Evolutionary conservation across 1,140 invertebrate genomes (phyloP), one percentile per base, ranked within the genome.

Genomic region (Aplysia californica): DNA sequence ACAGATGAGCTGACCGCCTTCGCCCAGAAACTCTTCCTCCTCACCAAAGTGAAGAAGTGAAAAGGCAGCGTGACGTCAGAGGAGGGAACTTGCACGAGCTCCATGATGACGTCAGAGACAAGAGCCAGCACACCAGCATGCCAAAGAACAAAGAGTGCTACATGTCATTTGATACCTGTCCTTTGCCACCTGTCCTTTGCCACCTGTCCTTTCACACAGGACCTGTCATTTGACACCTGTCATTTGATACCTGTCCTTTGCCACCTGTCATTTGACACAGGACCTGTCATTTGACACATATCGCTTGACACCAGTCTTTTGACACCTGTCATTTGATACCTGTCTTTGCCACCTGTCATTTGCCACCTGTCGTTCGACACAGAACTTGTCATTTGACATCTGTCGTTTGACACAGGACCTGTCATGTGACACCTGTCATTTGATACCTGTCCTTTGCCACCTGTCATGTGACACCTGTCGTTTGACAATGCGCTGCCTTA

Each of bases 11-110:
- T 73, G 3, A 73, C 70, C 5, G 23, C 33, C 0, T 5, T 20
- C 2, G 58, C 55, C 26, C 70, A 73, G n/a, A 73, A 73, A 26
- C 56, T 73, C 15, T 73, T 73, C 31, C 5, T 59, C 35, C 23
- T 73, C 1, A 73, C 70, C 29, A 73, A 73, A 41, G 58, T 61
- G 5, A 73, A 73, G 56, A 73, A 73, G 31, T 73, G n/a, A n/a
- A n/a, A n/a, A 69, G 26, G 26, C 3, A 44, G 50, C 33, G 18
- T 39, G 31, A 5, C n/a, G 10, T 50, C 44, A 50, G 10, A 50
- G 10, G 10, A 50, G n/a, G 10, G 10, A 50, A 50, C 10, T 50
- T 50, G 10, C 10, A 50, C 44, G 44, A 50, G n/a, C n/a, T 50
- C 10, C 44, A 50, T 50, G 44, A 50, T 15, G 44, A 50, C n/a